Evolutionary conservation across 2,797 vertebrate genomes (phyloP).

Genomic region (Hyperoplus immaculatus): DNA sequence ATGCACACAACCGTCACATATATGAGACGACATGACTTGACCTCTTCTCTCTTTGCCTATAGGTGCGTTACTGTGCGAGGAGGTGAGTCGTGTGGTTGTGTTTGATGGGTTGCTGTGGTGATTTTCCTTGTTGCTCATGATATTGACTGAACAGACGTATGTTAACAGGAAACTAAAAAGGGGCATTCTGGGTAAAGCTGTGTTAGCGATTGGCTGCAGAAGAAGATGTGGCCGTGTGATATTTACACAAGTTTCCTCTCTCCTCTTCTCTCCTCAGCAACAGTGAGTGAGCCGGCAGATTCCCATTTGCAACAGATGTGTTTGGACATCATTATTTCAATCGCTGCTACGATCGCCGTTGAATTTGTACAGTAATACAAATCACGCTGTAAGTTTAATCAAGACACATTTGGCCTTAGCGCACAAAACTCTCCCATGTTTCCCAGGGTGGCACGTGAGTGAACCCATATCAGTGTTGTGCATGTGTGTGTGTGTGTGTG

Average conservation of each 20-base stretch:
- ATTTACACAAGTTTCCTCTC: conserved; percentile 3
- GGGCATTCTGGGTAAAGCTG: conserved; percentile 24
- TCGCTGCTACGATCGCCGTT: conserved; percentile 23
- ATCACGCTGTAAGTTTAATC: conserved; percentile 33
- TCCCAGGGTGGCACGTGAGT: neutral
- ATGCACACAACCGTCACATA: conserved; percentile 54
- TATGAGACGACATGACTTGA: conserved; percentile 61
- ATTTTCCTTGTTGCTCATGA: conserved; percentile 63
- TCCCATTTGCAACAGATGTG: conserved; percentile 42
- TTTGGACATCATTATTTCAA: conserved; percentile 45
- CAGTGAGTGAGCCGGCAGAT: conserved; percentile 35
- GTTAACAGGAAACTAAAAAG: conserved; percentile 63
- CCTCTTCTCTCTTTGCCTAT: conserved; percentile 42
- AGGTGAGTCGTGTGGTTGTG: conserved; percentile 36
- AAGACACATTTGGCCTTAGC: conserved; percentile 4
- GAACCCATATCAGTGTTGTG: conserved; percentile 1
- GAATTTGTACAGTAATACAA: conserved; percentile 28
- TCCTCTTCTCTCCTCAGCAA: conserved; percentile 2
- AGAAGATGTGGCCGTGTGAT: conserved; percentile 51
- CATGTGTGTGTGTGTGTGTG: too few species aligned
- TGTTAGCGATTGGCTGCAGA: conserved; percentile 23
- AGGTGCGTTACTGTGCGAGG: conserved; percentile 38
- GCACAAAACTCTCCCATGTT: conserved; percentile 11
- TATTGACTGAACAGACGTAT: conserved; percentile 68
- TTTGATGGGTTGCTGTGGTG: conserved; percentile 65